Conservation (phyloP, 2,797 vertebrate genomes). For the Rhodeus uyekii region DNA sequence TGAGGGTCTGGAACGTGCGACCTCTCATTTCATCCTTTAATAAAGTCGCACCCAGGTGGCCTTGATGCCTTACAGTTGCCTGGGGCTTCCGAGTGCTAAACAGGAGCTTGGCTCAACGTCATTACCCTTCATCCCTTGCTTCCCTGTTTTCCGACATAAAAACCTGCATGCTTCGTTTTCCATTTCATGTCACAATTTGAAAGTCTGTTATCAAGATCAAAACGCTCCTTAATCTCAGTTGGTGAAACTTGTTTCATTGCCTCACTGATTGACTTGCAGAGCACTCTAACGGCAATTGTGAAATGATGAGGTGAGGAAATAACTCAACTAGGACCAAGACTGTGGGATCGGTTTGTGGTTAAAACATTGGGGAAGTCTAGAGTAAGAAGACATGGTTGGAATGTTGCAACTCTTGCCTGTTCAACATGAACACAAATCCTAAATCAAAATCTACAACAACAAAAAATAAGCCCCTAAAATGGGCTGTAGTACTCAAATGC, state of each 20-base stretch:
- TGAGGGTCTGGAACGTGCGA: conserved; percentile 76
- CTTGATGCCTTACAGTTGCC: conserved; percentile 79
- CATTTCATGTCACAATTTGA: conserved; percentile 57
- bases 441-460: conserved; percentile 9
- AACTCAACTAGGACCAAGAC: conserved; percentile 47
- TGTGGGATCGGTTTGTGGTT: conserved; percentile 50
- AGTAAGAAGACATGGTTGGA: conserved; percentile 28
- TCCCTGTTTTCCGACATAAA: conserved; percentile 60
- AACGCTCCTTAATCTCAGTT: conserved; percentile 60
- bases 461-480: conserved; percentile 13
- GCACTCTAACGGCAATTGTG: conserved; percentile 65
- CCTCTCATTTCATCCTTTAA: conserved; percentile 87
- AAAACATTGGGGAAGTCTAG: conserved; percentile 36
- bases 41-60: conserved; percentile 85
- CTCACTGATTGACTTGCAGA: conserved; percentile 56
- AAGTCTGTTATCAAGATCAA: conserved; percentile 63
- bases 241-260: conserved; percentile 68
- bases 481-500: conserved; percentile 14
- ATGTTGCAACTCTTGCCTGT: conserved; percentile 46
- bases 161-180: conserved; percentile 50
- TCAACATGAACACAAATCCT: conserved; percentile 42
- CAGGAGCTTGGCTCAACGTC: conserved; percentile 71
- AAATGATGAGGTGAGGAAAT: conserved; percentile 71
- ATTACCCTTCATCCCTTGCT: conserved; percentile 49
- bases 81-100: conserved; percentile 73